Evolutionary conservation across 2,888 invertebrate species (phyloP), one percentile per base, ranked within the genome.

Genomic region (Sesamia inferens): DNA sequence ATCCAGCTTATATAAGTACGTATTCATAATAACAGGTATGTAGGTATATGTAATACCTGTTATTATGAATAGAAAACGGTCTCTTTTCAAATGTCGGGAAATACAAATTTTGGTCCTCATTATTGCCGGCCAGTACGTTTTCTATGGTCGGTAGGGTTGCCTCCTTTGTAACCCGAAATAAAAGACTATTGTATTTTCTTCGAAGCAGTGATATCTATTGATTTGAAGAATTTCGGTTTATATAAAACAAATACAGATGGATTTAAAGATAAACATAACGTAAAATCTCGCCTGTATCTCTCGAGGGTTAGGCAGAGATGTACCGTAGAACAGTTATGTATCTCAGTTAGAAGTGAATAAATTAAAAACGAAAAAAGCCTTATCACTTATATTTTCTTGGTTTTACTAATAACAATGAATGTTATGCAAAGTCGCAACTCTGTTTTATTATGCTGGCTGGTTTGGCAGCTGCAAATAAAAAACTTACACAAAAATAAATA

Each of bases 91-190:
- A 90, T 88, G 87, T 85, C 84, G 82, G 83, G 80, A 87, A 87
- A 90, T 88, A 88, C 85, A 85, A 88, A 89, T 88, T 88, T 88
- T 75, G 83, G 85, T 79, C 81, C 89, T 91, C 88, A 90, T 91
- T 90, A 90, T 87, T 84, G 70, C 78, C 68, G 71, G 65, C 81
- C 79, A 80, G 77, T 83, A 83, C 62, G 74, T 81, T 75, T 78
- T 78, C 61, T 76, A 69, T 67, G 31, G 65, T 13, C 19, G 39
- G 22, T 65, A 75, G 71, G 79, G 76, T 16, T 67, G 64, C 47
- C 48, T 48, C 70, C 51, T 65, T 65, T 71, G 39, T 39, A 24
- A 47, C 5, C 1, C 58, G 44, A 48, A 58, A 67, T 71, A 44
- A 71, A 76, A 62, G 39, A 11, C 31, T 39, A 47, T 70, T 71